A percentile compares a stretch with the other conserved stretches of the same genome.
Evolutionary conservation across 2,888 invertebrate species (phyloP).

Genomic region (Horisme vitalbata): DNA sequence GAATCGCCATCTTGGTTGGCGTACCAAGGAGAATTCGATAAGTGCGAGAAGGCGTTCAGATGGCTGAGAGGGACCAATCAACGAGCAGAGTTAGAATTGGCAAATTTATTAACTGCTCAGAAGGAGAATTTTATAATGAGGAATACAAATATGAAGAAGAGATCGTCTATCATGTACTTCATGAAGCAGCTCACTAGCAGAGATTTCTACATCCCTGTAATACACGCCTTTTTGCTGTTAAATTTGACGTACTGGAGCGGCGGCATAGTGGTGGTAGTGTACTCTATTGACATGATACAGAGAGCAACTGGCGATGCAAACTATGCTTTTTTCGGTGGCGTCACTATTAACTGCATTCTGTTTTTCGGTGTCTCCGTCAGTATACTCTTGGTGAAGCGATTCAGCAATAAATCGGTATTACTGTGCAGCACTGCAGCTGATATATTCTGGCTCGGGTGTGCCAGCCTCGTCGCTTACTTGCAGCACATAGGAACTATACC

Average conservation of each 20-base stretch:
- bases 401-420: conserved; percentile 25
- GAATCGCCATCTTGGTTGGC: conserved; percentile 34
- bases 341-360: conserved; percentile 20
- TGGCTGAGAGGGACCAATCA: conserved; percentile 31
- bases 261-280: conserved; percentile 26
- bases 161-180: background rate
- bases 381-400: conserved; percentile 11
- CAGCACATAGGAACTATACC: conserved; percentile 20
- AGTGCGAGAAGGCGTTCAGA: conserved; percentile 25
- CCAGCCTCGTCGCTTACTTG: conserved; percentile 16
- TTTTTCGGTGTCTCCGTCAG: conserved; percentile 12
- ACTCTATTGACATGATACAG: conserved; percentile 25
- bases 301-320: conserved; percentile 19
- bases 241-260: conserved; percentile 31
- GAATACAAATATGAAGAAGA: background rate
- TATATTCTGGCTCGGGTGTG: conserved; percentile 12
- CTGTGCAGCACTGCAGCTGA: conserved; percentile 19
- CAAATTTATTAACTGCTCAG: background rate
- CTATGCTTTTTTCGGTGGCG: conserved; percentile 21
- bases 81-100: background rate
- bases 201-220: conserved; percentile 31
- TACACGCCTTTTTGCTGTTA: conserved; percentile 25
- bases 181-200: conserved; percentile 11
- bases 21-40: conserved; percentile 25
- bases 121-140: background rate